Percentiles rank a stretch among this genome's conserved stretches.
These are phyloP conservation scores for Nematolebias whitei DNA, from an alignment of 2,113 vertebrate genomes.

Conservation along the genomic window DNA sequence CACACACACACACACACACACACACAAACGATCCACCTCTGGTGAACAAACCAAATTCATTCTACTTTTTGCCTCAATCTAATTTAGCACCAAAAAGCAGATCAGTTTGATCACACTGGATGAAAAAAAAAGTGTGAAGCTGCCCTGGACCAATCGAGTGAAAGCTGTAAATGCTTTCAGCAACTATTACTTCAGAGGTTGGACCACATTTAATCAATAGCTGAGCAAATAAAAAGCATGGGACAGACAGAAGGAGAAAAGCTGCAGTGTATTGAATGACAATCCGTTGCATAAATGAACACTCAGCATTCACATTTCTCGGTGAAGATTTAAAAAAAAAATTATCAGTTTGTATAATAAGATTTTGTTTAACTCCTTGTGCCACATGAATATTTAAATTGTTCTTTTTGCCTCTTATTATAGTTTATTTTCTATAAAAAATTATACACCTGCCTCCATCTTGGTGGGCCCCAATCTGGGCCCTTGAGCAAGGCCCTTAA, in stretches of 20 bases:
- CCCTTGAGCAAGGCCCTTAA: no score
- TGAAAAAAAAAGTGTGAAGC: constrained; percentile 39
- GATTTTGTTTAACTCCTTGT: neutral
- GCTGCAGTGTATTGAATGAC: constrained; percentile 47
- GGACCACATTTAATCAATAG: constrained; percentile 81
- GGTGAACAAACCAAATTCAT: neutral
- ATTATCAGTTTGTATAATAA: neutral
- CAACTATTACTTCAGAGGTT: constrained; percentile 81
- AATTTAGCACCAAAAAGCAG: constrained; percentile 9
- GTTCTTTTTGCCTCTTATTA: neutral
- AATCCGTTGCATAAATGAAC: constrained; percentile 55
- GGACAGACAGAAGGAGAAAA: constrained; percentile 72
- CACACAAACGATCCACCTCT: neutral
- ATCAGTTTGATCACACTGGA: constrained; percentile 43
- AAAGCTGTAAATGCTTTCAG: constrained; percentile 81
- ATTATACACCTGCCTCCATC: no score
- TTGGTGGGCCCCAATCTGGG: no score
- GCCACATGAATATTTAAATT: no score
- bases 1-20: no score
- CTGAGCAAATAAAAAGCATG: constrained; percentile 77
- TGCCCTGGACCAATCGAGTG: constrained; percentile 65
- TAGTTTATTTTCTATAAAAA: no score
- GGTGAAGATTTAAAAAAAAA: neutral
- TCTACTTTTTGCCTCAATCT: constrained; percentile 32
- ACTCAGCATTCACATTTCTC: constrained; percentile 9